Conservation (phyloP, 2,888 invertebrate species). For the Tinea semifulvella region DNA sequence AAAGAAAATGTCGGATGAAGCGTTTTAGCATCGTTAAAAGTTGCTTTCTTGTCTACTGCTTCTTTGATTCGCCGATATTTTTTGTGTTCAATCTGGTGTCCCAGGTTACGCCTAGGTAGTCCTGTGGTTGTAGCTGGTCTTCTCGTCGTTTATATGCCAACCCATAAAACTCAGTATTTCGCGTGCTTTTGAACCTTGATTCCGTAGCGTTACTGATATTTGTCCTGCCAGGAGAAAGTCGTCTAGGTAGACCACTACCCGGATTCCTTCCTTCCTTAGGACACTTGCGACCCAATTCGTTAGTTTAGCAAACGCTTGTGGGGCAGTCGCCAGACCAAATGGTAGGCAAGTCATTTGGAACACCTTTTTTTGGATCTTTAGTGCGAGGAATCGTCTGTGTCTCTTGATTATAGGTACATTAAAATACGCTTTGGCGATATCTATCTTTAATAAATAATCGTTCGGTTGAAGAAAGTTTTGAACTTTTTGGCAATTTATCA, state of each 20-base stretch:
- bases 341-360: conserved; percentile 24
- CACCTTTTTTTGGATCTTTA: conserved; percentile 21
- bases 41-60: too few species aligned
- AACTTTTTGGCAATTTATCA: too few species aligned
- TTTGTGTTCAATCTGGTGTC: conserved; percentile 6
- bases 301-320: conserved; percentile 21
- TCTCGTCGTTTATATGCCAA: conserved; percentile 16
- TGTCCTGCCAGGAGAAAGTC: conserved; percentile 4
- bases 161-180: conserved; percentile 13
- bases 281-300: conserved; percentile 24
- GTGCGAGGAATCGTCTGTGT: conserved; percentile 21
- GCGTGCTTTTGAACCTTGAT: conserved; percentile 7
- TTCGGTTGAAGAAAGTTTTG: conserved; percentile 19
- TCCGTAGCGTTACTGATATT: conserved; percentile 4
- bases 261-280: conserved; percentile 14
- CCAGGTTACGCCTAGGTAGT: conserved; percentile 14
- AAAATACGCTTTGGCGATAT: conserved; percentile 18
- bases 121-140: conserved; percentile 8
- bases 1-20: too few species aligned
- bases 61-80: too few species aligned
- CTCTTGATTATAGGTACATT: conserved; percentile 10
- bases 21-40: too few species aligned
- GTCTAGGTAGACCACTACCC: background rate
- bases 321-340: conserved; percentile 24
- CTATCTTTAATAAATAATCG: conserved; percentile 22